Evolutionary conservation across 2,888 invertebrate genomes (phyloP).

Genomic region (Magallana nippona): DNA sequence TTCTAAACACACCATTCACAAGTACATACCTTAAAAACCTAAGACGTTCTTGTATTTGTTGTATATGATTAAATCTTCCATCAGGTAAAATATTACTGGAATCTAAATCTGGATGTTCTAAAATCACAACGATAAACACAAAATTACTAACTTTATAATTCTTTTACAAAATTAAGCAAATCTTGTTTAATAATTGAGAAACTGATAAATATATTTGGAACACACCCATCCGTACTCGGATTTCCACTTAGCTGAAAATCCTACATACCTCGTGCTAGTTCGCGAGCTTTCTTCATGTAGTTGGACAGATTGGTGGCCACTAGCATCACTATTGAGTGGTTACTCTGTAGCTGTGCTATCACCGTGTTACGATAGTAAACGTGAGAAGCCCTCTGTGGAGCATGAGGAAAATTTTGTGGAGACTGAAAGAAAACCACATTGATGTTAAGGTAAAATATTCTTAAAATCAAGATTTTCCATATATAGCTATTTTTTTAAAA

Average conservation of each 20-base stretch:
- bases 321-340: slow-evolving; percentile 94
- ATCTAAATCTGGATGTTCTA: slow-evolving; percentile 88
- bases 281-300: slow-evolving; percentile 93
- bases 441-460: not conserved
- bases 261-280: slow-evolving; percentile 82
- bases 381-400: slow-evolving; percentile 76
- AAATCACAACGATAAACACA: slow-evolving; percentile 52
- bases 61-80: slow-evolving; percentile 93
- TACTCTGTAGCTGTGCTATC: slow-evolving; percentile 93
- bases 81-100: slow-evolving; percentile 84
- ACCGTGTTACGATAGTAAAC: slow-evolving; percentile 85
- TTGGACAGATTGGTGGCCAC: slow-evolving; percentile 92
- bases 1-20: not conserved
- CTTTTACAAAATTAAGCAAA: too few species aligned
- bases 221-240: too few species aligned
- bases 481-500: not conserved
- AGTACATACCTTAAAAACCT: slow-evolving; percentile 86
- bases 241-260: not conserved
- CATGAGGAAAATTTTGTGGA: slow-evolving; percentile 78
- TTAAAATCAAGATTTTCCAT: not conserved
- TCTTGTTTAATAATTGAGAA: too few species aligned
- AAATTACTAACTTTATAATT: not conserved
- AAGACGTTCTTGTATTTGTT: slow-evolving; percentile 95
- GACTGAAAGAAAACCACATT: slow-evolving; percentile 63
- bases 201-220: too few species aligned